phyloP scores from a whole-genome alignment of 2,113 vertebrate genomes.

The Sorex araneus region DNA sequence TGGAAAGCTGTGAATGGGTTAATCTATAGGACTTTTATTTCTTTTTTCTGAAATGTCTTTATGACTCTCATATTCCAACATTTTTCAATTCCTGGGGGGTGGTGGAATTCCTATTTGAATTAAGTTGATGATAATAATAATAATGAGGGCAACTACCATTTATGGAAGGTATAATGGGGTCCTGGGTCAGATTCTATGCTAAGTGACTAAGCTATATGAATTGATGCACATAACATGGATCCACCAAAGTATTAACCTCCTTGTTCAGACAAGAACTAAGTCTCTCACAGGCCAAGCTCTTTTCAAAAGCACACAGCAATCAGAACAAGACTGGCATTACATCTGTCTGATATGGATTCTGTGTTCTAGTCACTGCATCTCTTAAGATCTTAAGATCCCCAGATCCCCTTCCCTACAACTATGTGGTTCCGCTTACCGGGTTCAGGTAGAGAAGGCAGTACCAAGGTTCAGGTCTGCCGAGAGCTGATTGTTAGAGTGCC shows the following conservation, averaged over 20 bases:
- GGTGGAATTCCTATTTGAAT: neutral
- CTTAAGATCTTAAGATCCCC: neutral
- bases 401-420: neutral
- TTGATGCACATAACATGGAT: neutral
- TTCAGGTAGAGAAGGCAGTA: too few species aligned
- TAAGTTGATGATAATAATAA: neutral
- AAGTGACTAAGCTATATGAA: neutral
- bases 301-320: neutral
- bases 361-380: neutral
- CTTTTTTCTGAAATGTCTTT: neutral
- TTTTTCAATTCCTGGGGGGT: neutral
- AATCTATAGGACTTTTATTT: neutral
- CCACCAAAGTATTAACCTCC: neutral
- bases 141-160: neutral
- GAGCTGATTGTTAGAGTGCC: accelerated
- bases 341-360: neutral
- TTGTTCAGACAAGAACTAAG: neutral
- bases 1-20: neutral
- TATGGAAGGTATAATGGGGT: neutral
- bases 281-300: neutral
- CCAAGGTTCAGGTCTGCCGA: too few species aligned
- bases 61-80: neutral
- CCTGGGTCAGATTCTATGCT: neutral
- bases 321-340: neutral
- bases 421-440: too few species aligned